These are phyloP conservation scores for Cataglyphis rosenhaueri DNA, from an alignment of 2,888 invertebrate genomes.

Conservation along the genomic window DNA sequence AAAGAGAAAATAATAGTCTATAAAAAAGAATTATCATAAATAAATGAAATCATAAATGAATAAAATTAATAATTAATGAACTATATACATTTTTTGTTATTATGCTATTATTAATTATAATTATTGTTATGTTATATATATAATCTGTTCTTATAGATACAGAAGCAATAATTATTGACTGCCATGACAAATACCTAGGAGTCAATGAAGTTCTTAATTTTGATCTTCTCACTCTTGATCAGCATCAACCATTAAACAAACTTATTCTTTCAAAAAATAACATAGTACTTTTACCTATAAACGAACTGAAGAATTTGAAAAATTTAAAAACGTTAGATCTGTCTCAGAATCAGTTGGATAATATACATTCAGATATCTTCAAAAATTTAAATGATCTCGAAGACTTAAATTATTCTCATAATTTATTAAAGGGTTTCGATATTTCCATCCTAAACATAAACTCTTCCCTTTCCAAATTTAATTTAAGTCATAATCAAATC, in stretches of 20 bases:
- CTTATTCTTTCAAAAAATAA: constrained; percentile 87
- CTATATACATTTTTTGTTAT: neutral
- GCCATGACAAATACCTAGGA: constrained; percentile 65
- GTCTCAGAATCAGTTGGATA: constrained; percentile 86
- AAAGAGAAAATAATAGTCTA: neutral
- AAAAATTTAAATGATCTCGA: constrained; percentile 79
- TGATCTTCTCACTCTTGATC: constrained; percentile 80
- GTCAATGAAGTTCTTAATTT: constrained; percentile 69
- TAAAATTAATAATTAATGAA: no score
- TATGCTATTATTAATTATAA: neutral
- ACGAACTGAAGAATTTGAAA: constrained; percentile 86
- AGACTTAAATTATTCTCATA: constrained; percentile 86
- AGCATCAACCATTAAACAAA: constrained; percentile 84
- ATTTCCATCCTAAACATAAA: constrained; percentile 85
- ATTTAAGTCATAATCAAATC: constrained; percentile 87
- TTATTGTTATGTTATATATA: neutral
- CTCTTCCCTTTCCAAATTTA: constrained; percentile 85
- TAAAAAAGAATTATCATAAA: neutral
- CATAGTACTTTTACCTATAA: constrained; percentile 85
- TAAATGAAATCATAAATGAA: no score
- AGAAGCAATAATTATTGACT: constrained; percentile 67
- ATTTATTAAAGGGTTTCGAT: constrained; percentile 85
- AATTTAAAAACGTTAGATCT: constrained; percentile 86
- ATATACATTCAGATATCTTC: constrained; percentile 85
- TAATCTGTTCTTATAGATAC: constrained; percentile 58